These are phyloP conservation scores for Cylloceria caligata DNA, from an alignment of 2,888 invertebrate species.

Conservation along the genomic window DNA sequence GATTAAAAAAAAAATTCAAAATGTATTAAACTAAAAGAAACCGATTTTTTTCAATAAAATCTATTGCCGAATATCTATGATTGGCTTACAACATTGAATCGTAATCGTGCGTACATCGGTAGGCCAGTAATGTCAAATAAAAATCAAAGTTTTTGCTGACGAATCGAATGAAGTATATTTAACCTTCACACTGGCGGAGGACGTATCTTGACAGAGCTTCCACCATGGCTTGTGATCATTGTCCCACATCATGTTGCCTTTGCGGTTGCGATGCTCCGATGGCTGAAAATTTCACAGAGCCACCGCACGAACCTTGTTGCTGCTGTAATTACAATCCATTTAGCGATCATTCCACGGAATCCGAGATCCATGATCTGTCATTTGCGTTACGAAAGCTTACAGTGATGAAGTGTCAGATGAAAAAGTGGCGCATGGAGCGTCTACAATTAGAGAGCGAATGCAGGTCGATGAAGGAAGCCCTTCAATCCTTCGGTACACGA, in stretches of 20 bases:
- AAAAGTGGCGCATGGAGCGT: constrained; percentile 80
- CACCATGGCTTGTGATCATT: constrained; percentile 55
- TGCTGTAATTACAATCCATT: constrained; percentile 79
- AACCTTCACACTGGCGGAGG: constrained; percentile 6
- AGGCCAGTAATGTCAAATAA: constrained; percentile 25
- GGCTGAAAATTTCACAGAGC: constrained; percentile 54
- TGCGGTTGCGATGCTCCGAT: constrained; percentile 68
- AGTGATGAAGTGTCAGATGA: constrained; percentile 82
- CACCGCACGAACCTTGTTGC: constrained; percentile 76
- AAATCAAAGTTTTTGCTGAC: constrained; percentile 8
- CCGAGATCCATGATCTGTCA: constrained; percentile 77
- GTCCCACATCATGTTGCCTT: constrained; percentile 47
- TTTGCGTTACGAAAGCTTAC: constrained; percentile 79
- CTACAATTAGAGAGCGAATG: constrained; percentile 80
- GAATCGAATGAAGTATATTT: constrained; percentile 17
- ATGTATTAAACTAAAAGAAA: constrained; percentile 18
- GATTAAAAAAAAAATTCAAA: constrained; percentile 22
- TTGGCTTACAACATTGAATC: neutral
- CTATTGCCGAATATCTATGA: constrained; percentile 20
- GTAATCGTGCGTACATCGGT: constrained; percentile 15
- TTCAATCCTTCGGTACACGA: constrained; percentile 76
- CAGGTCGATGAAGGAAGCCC: constrained; percentile 77
- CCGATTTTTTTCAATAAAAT: neutral
- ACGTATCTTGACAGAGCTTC: neutral
- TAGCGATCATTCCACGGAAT: constrained; percentile 75